phyloP scores from a whole-genome alignment of 2,113 vertebrate genomes.

The Ophiodon elongatus region DNA sequence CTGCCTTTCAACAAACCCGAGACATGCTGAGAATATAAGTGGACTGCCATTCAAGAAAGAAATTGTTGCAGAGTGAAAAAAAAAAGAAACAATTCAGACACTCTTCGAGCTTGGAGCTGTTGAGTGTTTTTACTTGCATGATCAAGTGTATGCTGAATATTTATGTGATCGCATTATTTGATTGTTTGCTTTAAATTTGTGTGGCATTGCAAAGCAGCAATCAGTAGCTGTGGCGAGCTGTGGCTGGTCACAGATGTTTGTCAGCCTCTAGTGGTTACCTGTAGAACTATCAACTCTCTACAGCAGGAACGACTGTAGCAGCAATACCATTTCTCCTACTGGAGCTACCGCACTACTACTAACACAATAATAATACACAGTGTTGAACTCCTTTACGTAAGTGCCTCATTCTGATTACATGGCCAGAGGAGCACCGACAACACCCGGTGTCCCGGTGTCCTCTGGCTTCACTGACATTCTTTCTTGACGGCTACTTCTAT shows the following conservation, averaged over 20 bases:
- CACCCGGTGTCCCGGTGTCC: neutral
- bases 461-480: slow-evolving; percentile 18
- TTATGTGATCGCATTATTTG: neutral
- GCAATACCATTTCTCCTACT: neutral
- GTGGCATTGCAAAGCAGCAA: slow-evolving; percentile 29
- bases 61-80: slow-evolving; percentile 11
- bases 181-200: slow-evolving; percentile 49
- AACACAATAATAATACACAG: neutral
- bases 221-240: slow-evolving; percentile 20
- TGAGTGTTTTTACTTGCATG: neutral
- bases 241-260: slow-evolving; percentile 71
- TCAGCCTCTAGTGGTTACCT: slow-evolving; percentile 82
- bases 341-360: neutral
- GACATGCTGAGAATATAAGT: neutral
- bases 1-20: neutral
- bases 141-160: slow-evolving; percentile 1
- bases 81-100: neutral
- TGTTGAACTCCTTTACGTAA: neutral
- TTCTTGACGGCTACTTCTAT: neutral
- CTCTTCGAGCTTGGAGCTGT: neutral
- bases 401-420: neutral
- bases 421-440: neutral
- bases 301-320: neutral
- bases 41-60: neutral
- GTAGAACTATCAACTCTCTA: slow-evolving; percentile 27